These are phyloP conservation scores for Holotrichia oblita DNA, from an alignment of 1,140 invertebrate genomes.

Conservation along the genomic window DNA sequence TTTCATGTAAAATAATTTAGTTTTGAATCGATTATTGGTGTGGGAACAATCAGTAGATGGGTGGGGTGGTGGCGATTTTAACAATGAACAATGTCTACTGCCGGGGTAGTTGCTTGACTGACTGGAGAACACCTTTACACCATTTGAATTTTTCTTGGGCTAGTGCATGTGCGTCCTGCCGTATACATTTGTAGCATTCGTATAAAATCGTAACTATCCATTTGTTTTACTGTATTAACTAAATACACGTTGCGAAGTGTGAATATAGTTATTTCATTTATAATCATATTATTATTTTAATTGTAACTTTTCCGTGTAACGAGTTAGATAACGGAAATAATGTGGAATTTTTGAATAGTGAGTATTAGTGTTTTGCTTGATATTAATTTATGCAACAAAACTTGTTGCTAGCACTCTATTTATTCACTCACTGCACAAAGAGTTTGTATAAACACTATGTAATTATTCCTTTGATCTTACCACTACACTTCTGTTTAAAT, in stretches of 20 bases:
- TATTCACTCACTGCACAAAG: too few species aligned
- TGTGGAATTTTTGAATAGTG: neutral
- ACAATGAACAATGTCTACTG: conserved; percentile 26
- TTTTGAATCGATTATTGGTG: conserved; percentile 26
- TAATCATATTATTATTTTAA: neutral
- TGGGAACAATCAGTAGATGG: conserved; percentile 28
- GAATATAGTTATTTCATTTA: neutral
- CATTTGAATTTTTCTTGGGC: conserved; percentile 20
- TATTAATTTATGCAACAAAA: too few species aligned
- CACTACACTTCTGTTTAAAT: too few species aligned
- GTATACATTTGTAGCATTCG: neutral
- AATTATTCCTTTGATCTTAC: too few species aligned
- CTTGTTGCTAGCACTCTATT: too few species aligned
- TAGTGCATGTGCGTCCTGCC: conserved; percentile 12
- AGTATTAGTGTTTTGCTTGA: neutral
- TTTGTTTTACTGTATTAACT: neutral
- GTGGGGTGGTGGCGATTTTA: conserved; percentile 31
- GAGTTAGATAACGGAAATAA: neutral
- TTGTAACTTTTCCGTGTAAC: neutral
- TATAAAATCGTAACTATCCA: neutral
- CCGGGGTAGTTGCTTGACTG: conserved; percentile 13
- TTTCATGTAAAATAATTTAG: conserved; percentile 30
- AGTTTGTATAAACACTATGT: too few species aligned
- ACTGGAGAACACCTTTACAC: conserved; percentile 2
- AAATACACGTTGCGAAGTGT: too few species aligned